These are phyloP conservation scores for Drosophila lini DNA, from an alignment of 1,140 invertebrate species.

Conservation along the genomic window DNA sequence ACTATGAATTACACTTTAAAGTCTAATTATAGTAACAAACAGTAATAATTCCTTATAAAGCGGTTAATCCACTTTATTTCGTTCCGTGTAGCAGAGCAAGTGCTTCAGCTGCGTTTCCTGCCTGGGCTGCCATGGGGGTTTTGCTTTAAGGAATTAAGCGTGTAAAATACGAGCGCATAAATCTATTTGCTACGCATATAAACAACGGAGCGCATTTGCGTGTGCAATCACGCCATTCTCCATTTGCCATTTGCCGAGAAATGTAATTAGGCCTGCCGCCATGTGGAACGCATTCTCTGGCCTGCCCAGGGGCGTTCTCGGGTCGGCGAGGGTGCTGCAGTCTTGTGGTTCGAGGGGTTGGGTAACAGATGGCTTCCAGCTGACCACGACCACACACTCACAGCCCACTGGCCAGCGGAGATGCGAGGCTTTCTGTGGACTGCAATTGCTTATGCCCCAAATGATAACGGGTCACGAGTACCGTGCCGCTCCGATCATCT, in stretches of 20 bases:
- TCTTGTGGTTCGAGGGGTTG: slow-evolving; percentile 1
- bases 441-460: slow-evolving; percentile 39
- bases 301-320: slow-evolving; percentile 27
- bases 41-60: not conserved
- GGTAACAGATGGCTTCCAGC: slow-evolving; percentile 68
- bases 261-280: slow-evolving; percentile 79
- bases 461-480: slow-evolving; percentile 57
- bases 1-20: no score
- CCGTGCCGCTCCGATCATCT: slow-evolving; percentile 1
- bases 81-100: slow-evolving; percentile 30
- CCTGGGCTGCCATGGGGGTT: slow-evolving; percentile 24
- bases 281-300: slow-evolving; percentile 71
- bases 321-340: not conserved
- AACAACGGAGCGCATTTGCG: slow-evolving; percentile 64
- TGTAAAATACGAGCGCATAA: slow-evolving; percentile 80
- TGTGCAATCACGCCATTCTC: slow-evolving; percentile 70
- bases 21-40: no score
- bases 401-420: slow-evolving; percentile 1
- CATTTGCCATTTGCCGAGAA: slow-evolving; percentile 67
- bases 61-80: not conserved
- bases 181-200: slow-evolving; percentile 78
- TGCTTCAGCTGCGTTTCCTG: slow-evolving; percentile 41
- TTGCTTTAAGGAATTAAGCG: slow-evolving; percentile 70
- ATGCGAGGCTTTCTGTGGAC: slow-evolving; percentile 18
- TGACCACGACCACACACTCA: slow-evolving; percentile 48